Conservation (phyloP, 2,113 vertebrate species). For the Noturus placidus region DNA sequence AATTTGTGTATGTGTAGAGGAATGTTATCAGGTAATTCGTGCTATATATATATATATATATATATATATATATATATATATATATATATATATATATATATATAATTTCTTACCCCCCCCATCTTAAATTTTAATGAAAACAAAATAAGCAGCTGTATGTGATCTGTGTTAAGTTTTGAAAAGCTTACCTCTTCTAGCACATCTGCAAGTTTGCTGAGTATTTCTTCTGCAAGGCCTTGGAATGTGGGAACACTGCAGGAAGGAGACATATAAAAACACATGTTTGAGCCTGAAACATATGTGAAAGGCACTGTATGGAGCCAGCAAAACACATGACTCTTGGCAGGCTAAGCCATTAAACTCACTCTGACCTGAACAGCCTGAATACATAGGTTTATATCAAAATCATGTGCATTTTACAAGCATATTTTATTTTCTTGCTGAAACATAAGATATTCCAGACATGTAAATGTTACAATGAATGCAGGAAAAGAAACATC, state of each 20-base stretch:
- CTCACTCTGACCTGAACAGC: neutral
- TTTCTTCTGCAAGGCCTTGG: constrained; percentile 90
- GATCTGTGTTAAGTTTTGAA: neutral
- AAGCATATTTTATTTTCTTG: neutral
- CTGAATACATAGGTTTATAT: neutral
- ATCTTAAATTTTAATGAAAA: no score
- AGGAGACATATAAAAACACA: constrained; percentile 29
- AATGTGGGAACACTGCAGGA: constrained; percentile 89
- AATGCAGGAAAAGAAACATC: neutral
- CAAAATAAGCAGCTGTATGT: neutral
- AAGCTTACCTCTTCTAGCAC: constrained; percentile 89
- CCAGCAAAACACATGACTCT: neutral
- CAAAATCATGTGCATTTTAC: neutral
- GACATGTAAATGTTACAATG: neutral
- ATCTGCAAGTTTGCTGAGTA: constrained; percentile 91
- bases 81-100: no score
- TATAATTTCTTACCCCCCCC: no score
- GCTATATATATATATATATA: no score
- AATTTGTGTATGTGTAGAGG: neutral
- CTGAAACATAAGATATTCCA: neutral
- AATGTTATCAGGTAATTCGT: neutral
- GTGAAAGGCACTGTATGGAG: constrained; percentile 1
- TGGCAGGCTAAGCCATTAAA: neutral
- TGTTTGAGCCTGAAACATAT: neutral
- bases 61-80: no score